Conservation (phyloP, 2,113 vertebrate genomes). For the Notothenia rossii region DNA sequence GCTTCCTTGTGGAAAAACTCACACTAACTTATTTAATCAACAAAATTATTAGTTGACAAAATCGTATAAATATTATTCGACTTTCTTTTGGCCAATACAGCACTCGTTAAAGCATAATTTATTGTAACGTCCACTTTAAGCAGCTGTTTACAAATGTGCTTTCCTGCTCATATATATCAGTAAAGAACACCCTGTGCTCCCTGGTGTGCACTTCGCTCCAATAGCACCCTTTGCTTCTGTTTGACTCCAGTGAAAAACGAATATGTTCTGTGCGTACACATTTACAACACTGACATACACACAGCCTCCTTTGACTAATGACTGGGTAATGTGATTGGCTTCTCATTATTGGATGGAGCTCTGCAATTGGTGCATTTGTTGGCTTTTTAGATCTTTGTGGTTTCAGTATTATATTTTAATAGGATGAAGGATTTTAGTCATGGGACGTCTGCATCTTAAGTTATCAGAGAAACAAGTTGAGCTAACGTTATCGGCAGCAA, state of each 20-base stretch:
- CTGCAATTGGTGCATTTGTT: not conserved
- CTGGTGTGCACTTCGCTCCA: not conserved
- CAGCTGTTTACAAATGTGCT: not conserved
- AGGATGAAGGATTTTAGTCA: too few species aligned
- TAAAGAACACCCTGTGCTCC: not conserved
- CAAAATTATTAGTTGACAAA: too few species aligned
- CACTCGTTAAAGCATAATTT: not conserved
- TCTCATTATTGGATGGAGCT: constrained; percentile 37
- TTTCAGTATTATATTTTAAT: too few species aligned
- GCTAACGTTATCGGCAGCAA: too few species aligned
- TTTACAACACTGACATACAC: constrained; percentile 10
- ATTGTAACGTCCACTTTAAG: not conserved
- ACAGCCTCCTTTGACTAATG: constrained; percentile 14
- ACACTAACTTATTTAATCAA: too few species aligned
- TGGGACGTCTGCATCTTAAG: too few species aligned
- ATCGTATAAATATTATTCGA: too few species aligned
- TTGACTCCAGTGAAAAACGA: not conserved
- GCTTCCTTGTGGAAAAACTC: too few species aligned
- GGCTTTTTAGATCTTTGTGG: not conserved
- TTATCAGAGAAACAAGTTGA: too few species aligned
- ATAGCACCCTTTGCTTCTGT: not conserved
- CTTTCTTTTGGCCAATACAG: too few species aligned
- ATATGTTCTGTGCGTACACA: not conserved
- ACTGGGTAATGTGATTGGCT: constrained; percentile 29
- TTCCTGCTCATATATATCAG: not conserved